Evolutionary conservation across 2,888 invertebrate genomes (phyloP).

Genomic region (Minunthozetes semirufus): DNA sequence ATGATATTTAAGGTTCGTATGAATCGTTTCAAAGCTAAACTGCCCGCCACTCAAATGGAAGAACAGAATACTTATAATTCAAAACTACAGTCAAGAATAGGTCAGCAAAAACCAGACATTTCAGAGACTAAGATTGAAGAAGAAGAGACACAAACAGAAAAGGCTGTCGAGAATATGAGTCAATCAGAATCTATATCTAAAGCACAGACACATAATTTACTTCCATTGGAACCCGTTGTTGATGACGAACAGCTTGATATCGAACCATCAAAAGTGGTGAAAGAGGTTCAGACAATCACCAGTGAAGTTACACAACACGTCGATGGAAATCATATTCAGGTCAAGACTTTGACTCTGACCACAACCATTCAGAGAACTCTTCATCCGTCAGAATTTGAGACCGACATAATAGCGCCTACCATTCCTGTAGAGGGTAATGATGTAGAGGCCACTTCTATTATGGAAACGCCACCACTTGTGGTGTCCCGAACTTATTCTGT

Average conservation of each 20-base stretch:
- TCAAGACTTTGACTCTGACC: slow-evolving; percentile 43
- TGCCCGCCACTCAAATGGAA: slow-evolving; percentile 38
- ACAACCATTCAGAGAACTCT: slow-evolving; percentile 42
- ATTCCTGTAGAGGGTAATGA: slow-evolving; percentile 35
- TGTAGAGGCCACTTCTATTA: slow-evolving; percentile 35
- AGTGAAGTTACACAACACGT: slow-evolving; percentile 43
- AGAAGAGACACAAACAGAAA: not conserved
- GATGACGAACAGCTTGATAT: slow-evolving; percentile 26
- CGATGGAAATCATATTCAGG: slow-evolving; percentile 42
- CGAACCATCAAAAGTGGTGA: slow-evolving; percentile 41
- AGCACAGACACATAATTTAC: not conserved
- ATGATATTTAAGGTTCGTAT: slow-evolving; percentile 40
- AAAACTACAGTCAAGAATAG: slow-evolving; percentile 8
- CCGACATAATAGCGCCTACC: slow-evolving; percentile 28
- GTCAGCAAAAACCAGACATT: slow-evolving; percentile 4
- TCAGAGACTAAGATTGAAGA: not conserved
- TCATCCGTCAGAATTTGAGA: slow-evolving; percentile 34
- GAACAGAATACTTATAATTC: slow-evolving; percentile 26
- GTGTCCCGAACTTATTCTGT: slow-evolving; percentile 85
- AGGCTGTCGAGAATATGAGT: not conserved
- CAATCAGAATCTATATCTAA: not conserved
- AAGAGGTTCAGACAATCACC: slow-evolving; percentile 41
- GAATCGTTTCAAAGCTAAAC: slow-evolving; percentile 44
- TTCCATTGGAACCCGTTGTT: not conserved
- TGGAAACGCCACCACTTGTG: slow-evolving; percentile 63